Evolutionary conservation across 2,797 vertebrate species (phyloP).

Genomic region (Poeciliopsis paucimaculata): DNA sequence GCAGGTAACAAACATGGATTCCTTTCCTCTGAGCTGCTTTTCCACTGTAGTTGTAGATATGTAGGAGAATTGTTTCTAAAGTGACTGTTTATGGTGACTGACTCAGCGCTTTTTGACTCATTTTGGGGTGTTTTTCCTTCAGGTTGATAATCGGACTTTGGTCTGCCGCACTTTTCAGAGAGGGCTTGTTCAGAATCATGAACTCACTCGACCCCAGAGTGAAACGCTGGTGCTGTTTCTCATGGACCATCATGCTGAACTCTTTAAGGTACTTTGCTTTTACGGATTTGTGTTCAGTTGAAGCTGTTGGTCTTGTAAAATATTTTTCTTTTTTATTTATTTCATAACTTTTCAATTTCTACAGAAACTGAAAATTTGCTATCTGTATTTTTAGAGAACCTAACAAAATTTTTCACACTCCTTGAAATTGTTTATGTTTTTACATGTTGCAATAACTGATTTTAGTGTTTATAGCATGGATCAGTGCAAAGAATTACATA

Average conservation of each 20-base stretch:
- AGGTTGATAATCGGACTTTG: conserved; percentile 83
- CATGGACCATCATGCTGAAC: conserved; percentile 79
- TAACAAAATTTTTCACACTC: neutral
- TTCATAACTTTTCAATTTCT: neutral
- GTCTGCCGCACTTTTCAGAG: conserved; percentile 84
- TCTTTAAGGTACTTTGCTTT: conserved; percentile 82
- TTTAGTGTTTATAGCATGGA: neutral
- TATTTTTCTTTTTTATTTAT: neutral
- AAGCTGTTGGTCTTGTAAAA: neutral
- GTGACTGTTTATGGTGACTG: neutral
- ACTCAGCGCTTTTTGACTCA: neutral
- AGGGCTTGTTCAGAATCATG: conserved; percentile 82
- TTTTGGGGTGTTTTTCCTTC: conserved; percentile 21
- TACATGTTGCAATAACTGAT: neutral
- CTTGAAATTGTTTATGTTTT: neutral
- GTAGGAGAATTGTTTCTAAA: neutral
- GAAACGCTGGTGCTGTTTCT: conserved; percentile 84
- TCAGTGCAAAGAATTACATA: neutral
- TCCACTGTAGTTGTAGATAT: neutral
- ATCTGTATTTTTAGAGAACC: neutral
- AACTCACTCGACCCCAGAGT: conserved; percentile 74
- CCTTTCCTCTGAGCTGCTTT: neutral
- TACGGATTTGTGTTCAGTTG: neutral
- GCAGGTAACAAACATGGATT: conserved; percentile 67
- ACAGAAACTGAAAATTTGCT: neutral